These are phyloP conservation scores for Neoaliturus tenellus DNA, from an alignment of 2,888 invertebrate species.

Conservation along the genomic window DNA sequence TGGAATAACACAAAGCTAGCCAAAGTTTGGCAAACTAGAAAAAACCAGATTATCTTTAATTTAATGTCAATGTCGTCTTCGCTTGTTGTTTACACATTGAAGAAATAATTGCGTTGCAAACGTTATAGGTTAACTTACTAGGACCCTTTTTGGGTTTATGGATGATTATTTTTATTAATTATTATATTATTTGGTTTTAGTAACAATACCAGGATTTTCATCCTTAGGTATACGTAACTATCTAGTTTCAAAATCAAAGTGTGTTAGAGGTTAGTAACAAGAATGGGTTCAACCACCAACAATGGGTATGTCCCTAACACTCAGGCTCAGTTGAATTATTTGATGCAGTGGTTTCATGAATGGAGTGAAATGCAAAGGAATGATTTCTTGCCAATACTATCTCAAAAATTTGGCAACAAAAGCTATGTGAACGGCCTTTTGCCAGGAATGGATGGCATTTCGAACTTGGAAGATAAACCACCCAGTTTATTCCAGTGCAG, in stretches of 20 bases:
- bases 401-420: constrained; percentile 78
- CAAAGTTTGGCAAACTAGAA: no score
- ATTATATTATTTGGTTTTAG: no score
- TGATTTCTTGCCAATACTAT: constrained; percentile 87
- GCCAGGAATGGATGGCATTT: constrained; percentile 79
- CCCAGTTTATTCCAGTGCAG: constrained; percentile 90
- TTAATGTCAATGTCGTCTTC: no score
- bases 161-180: no score
- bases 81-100: no score
- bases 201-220: no score
- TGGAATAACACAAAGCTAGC: no score
- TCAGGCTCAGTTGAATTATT: constrained; percentile 87
- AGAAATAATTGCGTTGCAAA: no score
- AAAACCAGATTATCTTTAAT: no score
- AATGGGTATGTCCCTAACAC: constrained; percentile 72
- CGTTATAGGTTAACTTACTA: no score
- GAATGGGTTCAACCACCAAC: constrained; percentile 63
- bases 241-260: not conserved
- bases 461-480: constrained; percentile 80
- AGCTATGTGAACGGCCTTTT: constrained; percentile 85
- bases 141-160: no score
- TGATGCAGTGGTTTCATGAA: constrained; percentile 92
- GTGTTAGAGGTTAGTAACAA: no score
- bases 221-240: not conserved
- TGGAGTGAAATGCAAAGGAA: constrained; percentile 92